Conservation (phyloP, 2,797 vertebrate genomes). For the Nasua narica region DNA sequence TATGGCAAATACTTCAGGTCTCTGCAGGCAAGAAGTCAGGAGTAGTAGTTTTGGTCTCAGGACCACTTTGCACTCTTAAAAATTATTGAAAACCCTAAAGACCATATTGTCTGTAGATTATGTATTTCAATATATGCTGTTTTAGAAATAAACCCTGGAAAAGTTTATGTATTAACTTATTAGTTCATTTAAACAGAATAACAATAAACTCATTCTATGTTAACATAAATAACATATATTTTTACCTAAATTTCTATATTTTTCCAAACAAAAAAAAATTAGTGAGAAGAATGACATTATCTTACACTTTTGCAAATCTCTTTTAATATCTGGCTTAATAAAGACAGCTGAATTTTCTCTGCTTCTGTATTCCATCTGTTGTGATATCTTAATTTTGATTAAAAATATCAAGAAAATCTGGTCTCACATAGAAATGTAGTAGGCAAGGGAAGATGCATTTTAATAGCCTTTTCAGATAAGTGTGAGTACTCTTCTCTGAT, state of each 20-base stretch:
- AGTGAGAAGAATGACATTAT: constrained; percentile 10
- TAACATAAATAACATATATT: not conserved
- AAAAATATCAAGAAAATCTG: constrained; percentile 53
- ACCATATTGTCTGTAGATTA: not conserved
- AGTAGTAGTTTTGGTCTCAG: not conserved
- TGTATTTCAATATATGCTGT: not conserved
- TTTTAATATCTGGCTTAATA: constrained; percentile 52
- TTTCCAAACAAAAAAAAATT: not conserved
- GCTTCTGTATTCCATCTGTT: constrained; percentile 18
- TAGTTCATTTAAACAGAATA: not conserved
- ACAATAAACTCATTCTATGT: not conserved
- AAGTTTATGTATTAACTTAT: not conserved
- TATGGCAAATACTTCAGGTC: not conserved
- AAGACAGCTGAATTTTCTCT: constrained; percentile 27
- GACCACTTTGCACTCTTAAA: not conserved
- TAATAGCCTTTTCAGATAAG: constrained; percentile 24
- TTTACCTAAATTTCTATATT: not conserved
- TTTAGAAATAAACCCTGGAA: constrained; percentile 2
- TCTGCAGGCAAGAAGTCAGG: not conserved
- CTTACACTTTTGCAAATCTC: constrained; percentile 21
- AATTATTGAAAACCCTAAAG: not conserved
- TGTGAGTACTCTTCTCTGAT: not conserved
- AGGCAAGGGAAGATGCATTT: not conserved
- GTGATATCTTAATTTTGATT: constrained; percentile 50
- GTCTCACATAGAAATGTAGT: not conserved